These are phyloP conservation scores for Oligia fasciuncula DNA, from an alignment of 2,888 invertebrate genomes.

Conservation along the genomic window DNA sequence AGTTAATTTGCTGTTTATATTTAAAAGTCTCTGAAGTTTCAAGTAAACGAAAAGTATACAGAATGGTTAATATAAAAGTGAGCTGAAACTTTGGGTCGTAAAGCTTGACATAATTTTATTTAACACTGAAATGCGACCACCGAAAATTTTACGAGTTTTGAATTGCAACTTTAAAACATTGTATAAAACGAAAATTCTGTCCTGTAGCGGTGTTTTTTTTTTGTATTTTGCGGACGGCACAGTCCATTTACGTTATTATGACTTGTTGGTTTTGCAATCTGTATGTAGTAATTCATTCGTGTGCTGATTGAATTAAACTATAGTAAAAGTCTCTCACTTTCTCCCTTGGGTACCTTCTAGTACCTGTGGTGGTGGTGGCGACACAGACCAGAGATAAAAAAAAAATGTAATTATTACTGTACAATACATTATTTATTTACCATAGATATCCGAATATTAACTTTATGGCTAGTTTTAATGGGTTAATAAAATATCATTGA, in stretches of 20 bases:
- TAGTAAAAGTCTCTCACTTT: neutral
- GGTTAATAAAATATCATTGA: neutral
- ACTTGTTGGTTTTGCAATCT: neutral
- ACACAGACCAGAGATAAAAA: too few species aligned
- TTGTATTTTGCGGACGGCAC: neutral
- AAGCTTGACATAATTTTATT: slow-evolving; percentile 56
- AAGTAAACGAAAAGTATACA: slow-evolving; percentile 47
- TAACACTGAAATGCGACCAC: slow-evolving; percentile 49
- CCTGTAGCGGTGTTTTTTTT: neutral
- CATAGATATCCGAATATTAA: too few species aligned
- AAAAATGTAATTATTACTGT: too few species aligned
- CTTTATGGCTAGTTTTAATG: neutral
- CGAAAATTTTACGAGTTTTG: slow-evolving; percentile 49
- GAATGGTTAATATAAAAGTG: slow-evolving; percentile 45
- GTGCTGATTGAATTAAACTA: neutral
- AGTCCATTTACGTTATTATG: neutral
- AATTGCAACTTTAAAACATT: slow-evolving; percentile 35
- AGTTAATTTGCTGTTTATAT: slow-evolving; percentile 36
- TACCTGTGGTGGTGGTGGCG: neutral
- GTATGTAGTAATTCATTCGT: neutral
- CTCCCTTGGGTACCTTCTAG: neutral
- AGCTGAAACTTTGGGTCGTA: slow-evolving; percentile 50
- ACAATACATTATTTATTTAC: too few species aligned
- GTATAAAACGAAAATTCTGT: slow-evolving; percentile 29
- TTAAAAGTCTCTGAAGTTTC: slow-evolving; percentile 39